Base-by-base conservation (phyloP, 2,888 invertebrate species). In the Heliconius sara region DNA sequence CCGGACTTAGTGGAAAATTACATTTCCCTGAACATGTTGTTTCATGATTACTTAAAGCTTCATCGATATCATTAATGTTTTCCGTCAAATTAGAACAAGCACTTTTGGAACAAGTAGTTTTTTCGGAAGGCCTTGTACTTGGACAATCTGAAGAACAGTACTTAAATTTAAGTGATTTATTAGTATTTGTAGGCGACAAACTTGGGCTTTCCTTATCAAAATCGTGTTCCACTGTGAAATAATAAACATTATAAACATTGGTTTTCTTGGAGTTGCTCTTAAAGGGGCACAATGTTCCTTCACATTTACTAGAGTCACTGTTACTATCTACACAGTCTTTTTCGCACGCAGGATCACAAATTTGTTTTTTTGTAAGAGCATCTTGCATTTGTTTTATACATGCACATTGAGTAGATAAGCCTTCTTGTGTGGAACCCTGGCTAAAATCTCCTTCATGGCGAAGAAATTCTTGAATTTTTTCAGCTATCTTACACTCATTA, bases 341-440 rank as follows among this genome's bases (percentile, higher is more conserved):
- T 78, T 87, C 88, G 81, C 93, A 92, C 22, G 85, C 73, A 67
- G 90, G 86, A 6, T 86, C 83, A 80, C 92, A 93, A 67, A 90
- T 88, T 27, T 87, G 83, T 79, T 85, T 90, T 76, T 86, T 89
- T 6, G 70, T 84, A 4, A 94, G 84, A 5, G 91, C 89, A 27
- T 89, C 83, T 83, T 91, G 89, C 93, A 95, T 93, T 83, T 88
- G 89, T 66, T 92, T 85, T 47, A 92, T 77, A 80, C 95, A 95
- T 39, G 89, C 93, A 79, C 95, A 95, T 84, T 94, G 94, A 74
- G 95, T 94, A n/a, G 93, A 89, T 22, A 92, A 85, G 43, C 92
- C 95, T 84, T 91, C 88, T 22, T 86, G 74, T 43, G 87, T 91
- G 43, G 82, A 83, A 13, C 87, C 88, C 27, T 89, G 83, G 34